These are phyloP conservation scores for Teinopalpus imperialis DNA, from an alignment of 2,888 invertebrate species.

Conservation along the genomic window DNA sequence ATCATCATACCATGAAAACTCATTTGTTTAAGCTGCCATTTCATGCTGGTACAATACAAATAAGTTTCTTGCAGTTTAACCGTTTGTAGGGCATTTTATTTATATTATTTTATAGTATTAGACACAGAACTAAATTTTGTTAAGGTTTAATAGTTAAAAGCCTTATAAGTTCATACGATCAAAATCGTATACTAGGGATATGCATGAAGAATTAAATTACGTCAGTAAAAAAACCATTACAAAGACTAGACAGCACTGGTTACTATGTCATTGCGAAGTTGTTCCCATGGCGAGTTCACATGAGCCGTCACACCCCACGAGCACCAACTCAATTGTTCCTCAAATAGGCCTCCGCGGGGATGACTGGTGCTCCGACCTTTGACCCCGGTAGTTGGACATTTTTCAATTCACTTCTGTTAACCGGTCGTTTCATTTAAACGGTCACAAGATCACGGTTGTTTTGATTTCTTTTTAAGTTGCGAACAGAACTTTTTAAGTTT, in stretches of 20 bases:
- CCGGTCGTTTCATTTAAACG: conserved; percentile 7
- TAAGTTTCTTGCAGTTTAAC: too few species aligned
- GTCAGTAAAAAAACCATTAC: neutral
- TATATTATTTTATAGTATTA: too few species aligned
- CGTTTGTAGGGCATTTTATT: too few species aligned
- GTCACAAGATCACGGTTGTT: conserved; percentile 5
- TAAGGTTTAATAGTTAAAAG: too few species aligned
- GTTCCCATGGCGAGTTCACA: conserved; percentile 74
- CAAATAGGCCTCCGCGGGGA: conserved; percentile 28
- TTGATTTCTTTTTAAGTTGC: conserved; percentile 3
- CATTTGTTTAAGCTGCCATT: too few species aligned
- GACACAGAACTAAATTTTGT: too few species aligned
- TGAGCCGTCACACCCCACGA: conserved; percentile 70
- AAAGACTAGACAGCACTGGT: conserved; percentile 4
- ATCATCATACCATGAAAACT: too few species aligned
- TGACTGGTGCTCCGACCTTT: conserved; percentile 50
- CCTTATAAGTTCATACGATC: too few species aligned
- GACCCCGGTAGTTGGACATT: conserved; percentile 42
- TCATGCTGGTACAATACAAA: too few species aligned
- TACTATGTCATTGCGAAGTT: conserved; percentile 7
- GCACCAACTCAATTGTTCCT: conserved; percentile 37
- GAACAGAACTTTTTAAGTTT: too few species aligned
- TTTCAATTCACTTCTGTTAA: conserved; percentile 18
- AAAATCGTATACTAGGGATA: too few species aligned
- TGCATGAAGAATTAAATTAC: too few species aligned